phyloP scores from a whole-genome alignment of 2,113 vertebrate species.

The Dipodomys ordii region DNA sequence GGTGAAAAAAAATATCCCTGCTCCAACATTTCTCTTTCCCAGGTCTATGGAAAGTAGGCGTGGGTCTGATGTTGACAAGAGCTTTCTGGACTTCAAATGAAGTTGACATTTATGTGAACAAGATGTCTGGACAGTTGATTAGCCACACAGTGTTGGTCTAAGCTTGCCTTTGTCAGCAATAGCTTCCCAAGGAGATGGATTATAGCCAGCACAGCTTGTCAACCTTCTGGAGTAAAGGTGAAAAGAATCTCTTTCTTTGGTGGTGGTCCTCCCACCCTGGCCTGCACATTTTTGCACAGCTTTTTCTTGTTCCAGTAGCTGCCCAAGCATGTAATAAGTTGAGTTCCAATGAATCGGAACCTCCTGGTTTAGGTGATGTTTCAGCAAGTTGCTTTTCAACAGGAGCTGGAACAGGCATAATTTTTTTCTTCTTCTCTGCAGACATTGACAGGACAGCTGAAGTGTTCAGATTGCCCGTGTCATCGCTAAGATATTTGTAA shows the following conservation, averaged over 20 bases:
- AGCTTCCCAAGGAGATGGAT: slow-evolving; percentile 48
- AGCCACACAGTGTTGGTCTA: neutral
- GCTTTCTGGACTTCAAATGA: slow-evolving; percentile 57
- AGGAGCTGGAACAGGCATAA: slow-evolving; percentile 65
- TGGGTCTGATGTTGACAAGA: neutral
- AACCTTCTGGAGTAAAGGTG: neutral
- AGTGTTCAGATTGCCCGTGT: slow-evolving; percentile 68
- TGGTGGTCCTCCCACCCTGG: slow-evolving; percentile 19
- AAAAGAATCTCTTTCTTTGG: slow-evolving; percentile 55
- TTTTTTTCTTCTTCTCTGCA: slow-evolving; percentile 16
- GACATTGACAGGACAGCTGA: slow-evolving; percentile 70
- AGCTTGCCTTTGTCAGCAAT: slow-evolving; percentile 1
- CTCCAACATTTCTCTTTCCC: neutral
- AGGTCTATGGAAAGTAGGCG: neutral
- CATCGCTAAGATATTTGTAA: slow-evolving; percentile 41
- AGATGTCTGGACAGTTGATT: neutral
- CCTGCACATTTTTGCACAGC: slow-evolving; percentile 65
- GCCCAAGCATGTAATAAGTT: slow-evolving; percentile 72
- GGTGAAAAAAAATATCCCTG: neutral
- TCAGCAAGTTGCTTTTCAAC: slow-evolving; percentile 73
- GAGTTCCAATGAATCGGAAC: slow-evolving; percentile 71
- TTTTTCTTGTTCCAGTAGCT: slow-evolving; percentile 73
- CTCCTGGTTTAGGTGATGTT: slow-evolving; percentile 71
- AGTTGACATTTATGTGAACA: slow-evolving; percentile 47
- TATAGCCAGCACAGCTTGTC: slow-evolving; percentile 56